A percentile compares a stretch with the other conserved stretches of the same genome.
These are phyloP conservation scores for Panurus biarmicus DNA, from an alignment of 2,113 vertebrate species.

Conservation along the genomic window DNA sequence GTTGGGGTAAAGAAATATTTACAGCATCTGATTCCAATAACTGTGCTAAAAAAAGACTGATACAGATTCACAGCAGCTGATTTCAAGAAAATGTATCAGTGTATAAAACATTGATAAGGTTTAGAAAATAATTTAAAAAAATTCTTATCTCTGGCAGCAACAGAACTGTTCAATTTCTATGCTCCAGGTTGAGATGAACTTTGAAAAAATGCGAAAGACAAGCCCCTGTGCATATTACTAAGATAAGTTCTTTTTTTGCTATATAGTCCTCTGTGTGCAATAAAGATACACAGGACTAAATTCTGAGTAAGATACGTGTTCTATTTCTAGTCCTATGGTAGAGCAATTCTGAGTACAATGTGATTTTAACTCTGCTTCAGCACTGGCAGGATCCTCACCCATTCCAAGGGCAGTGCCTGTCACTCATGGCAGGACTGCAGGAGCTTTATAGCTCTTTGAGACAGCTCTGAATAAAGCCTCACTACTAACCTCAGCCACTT, in stretches of 20 bases:
- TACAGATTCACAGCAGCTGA: background rate
- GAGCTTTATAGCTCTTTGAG: background rate
- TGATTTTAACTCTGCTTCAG: background rate
- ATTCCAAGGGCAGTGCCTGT: background rate
- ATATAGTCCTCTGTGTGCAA: background rate
- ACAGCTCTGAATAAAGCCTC: background rate
- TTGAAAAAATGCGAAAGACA: background rate
- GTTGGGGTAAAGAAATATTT: background rate
- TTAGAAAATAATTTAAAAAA: background rate
- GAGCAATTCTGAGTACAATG: background rate
- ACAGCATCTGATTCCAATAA: background rate
- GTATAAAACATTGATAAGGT: background rate
- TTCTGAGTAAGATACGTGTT: background rate
- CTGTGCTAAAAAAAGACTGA: background rate
- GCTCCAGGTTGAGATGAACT: background rate
- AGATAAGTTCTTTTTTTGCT: background rate
- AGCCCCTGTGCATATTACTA: background rate
- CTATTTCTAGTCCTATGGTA: background rate
- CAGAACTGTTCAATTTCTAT: background rate
- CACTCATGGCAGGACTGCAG: accelerated
- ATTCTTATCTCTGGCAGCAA: background rate
- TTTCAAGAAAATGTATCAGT: background rate
- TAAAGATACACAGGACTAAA: background rate
- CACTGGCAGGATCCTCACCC: background rate
- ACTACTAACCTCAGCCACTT: background rate